Base-by-base conservation (phyloP, 1,140 invertebrate genomes). In the Matsumurasca onukii region DNA sequence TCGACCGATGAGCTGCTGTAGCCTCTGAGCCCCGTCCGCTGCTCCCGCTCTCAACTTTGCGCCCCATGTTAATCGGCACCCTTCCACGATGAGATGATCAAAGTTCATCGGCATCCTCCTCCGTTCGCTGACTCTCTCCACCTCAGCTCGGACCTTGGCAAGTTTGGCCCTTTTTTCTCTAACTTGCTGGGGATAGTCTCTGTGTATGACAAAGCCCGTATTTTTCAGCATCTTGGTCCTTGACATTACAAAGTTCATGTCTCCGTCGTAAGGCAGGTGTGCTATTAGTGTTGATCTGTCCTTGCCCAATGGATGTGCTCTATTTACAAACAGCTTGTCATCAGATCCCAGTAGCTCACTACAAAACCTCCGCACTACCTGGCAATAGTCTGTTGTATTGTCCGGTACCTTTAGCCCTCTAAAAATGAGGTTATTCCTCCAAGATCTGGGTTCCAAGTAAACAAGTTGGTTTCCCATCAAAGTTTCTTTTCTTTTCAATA, bases 31-130 rank as follows among this genome's bases (percentile, higher is more conserved):
- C 3, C 57, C 57, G 20, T 61, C 57, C 57, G 25, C 25, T 20
- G 25, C 12, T 3, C 57, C 57, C 3, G 57, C 57, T 29, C 20
- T 9, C 9, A 61, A 29, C 57, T 13, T 9, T 15, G 24, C 25
- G 3, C 30, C 29, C 57, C 57, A 61, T 15, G 57, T 61, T 9
- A 61, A 31, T 3, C 57, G 24, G 57, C 57, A 25, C 29, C 57
- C 57, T 15, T 61, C 3, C n/a, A 61, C 20, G 2, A 25, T 15
- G 5, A 61, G 57, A 27, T 61, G 57, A 29, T 61, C 57, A 20
- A 61, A 61, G 12, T n/a, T 3, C 25, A 61, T 3, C 12, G 57
- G 57, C 29, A 61, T 61, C 29, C 24, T 61, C 2, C 13, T 27
- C 30, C 12, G 13, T 24, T 29, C 57, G 17, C 9, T 29, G 2